phyloP scores from a whole-genome alignment of 2,888 invertebrate genomes.

The Synergus umbraculus region DNA sequence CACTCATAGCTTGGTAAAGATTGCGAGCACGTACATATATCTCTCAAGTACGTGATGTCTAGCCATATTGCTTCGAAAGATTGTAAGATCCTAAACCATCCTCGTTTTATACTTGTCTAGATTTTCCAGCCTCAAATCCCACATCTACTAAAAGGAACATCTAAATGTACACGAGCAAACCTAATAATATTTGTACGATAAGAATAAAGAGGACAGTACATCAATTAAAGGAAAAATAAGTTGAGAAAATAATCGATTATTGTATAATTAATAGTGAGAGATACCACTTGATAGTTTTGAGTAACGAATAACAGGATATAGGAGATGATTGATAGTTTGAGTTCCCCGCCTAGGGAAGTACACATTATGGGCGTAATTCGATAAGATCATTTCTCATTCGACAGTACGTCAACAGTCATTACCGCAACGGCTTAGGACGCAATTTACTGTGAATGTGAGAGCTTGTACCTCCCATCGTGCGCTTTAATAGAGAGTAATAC shows the following conservation, averaged over 20 bases:
- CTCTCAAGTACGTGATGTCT: constrained; percentile 36
- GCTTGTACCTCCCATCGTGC: not conserved
- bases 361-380: constrained; percentile 21
- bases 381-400: constrained; percentile 32
- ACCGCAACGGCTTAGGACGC: constrained; percentile 3
- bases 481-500: constrained; percentile 2
- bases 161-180: too few relatives aligned
- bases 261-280: not conserved
- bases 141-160: not conserved
- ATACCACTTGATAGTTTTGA: not conserved
- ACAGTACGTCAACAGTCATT: constrained; percentile 25
- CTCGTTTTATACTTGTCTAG: not conserved
- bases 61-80: constrained; percentile 33
- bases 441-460: constrained; percentile 33
- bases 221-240: too few relatives aligned
- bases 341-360: not conserved
- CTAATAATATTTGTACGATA: too few relatives aligned
- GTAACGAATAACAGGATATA: constrained; percentile 9
- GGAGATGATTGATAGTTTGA: constrained; percentile 26
- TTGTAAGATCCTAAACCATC: constrained; percentile 25
- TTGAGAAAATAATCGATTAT: too few relatives aligned
- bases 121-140: constrained; percentile 7
- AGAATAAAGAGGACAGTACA: too few relatives aligned
- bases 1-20: constrained; percentile 37
- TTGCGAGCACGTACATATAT: constrained; percentile 36